Evolutionary conservation across 92 coral and sea anemone genomes (phyloP).

Genomic region (Parazoanthus swiftii): DNA sequence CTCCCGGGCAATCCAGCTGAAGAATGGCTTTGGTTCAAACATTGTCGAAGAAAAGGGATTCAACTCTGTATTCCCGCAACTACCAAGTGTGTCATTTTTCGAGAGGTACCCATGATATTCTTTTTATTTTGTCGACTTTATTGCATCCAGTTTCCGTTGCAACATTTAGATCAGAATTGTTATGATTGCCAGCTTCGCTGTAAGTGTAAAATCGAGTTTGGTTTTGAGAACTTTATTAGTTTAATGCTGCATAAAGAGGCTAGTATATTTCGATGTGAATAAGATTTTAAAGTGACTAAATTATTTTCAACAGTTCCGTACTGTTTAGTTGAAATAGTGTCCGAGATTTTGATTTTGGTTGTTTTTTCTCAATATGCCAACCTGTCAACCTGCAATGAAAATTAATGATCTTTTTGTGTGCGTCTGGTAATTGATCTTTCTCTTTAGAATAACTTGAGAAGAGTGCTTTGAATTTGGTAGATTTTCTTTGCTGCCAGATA

Average conservation of each 20-base stretch:
- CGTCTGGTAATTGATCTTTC: conserved; percentile 9
- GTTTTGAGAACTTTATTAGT: background rate
- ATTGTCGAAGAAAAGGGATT: conserved; percentile 86
- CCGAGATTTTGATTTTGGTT: background rate
- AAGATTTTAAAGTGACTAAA: background rate
- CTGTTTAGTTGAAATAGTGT: background rate
- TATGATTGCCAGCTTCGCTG: background rate
- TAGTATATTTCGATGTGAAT: background rate
- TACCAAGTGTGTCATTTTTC: conserved; percentile 30
- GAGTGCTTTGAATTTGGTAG: background rate
- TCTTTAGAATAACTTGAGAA: background rate
- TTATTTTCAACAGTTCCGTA: background rate
- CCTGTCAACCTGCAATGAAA: conserved; percentile 15
- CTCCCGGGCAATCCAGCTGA: conserved; percentile 84
- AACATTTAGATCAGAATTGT: background rate
- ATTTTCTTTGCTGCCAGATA: background rate
- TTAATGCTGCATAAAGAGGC: background rate
- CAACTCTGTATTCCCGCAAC: conserved; percentile 41
- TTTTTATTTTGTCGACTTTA: background rate
- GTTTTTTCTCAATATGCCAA: background rate
- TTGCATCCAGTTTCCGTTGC: background rate
- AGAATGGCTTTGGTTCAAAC: conserved; percentile 89
- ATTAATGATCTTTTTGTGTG: conserved; percentile 13
- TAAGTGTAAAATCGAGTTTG: background rate
- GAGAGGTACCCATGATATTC: conserved; percentile 20